These are phyloP conservation scores for Muscina levida DNA, from an alignment of 2,888 invertebrate genomes.

Conservation along the genomic window DNA sequence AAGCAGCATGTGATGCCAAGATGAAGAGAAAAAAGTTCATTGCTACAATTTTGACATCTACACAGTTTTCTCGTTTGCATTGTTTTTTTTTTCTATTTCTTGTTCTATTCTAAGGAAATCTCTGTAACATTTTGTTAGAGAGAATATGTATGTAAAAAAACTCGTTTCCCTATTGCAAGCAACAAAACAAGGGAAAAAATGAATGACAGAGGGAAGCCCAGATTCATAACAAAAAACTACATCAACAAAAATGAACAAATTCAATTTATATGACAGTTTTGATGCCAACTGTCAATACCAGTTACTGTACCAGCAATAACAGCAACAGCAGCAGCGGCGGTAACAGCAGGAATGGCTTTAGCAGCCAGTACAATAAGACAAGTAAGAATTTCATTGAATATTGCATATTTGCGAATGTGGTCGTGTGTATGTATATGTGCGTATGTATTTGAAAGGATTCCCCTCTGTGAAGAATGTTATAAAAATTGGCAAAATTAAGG, in stretches of 20 bases:
- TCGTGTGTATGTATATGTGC: background rate
- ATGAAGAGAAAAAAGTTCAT: conserved; percentile 38
- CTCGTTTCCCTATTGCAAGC: background rate
- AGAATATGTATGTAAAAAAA: background rate
- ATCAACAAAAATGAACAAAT: conserved; percentile 43
- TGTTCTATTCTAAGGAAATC: conserved; percentile 29
- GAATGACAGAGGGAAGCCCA: no score
- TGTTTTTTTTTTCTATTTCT: conserved; percentile 18
- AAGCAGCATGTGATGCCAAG: conserved; percentile 57
- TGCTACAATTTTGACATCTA: conserved; percentile 59
- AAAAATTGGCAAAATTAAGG: conserved; percentile 58
- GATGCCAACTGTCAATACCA: conserved; percentile 65
- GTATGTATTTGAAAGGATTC: conserved; percentile 4
- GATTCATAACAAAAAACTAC: conserved; percentile 19
- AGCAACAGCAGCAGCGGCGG: conserved; percentile 8
- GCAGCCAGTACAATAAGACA: conserved; percentile 1
- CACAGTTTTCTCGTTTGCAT: conserved; percentile 19
- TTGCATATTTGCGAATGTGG: background rate
- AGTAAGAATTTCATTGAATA: background rate
- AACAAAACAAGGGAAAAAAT: conserved; percentile 14
- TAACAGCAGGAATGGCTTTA: conserved; percentile 20
- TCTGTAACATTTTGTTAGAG: conserved; percentile 48
- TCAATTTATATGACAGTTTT: conserved; percentile 65
- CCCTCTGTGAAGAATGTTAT: conserved; percentile 35
- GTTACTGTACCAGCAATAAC: conserved; percentile 22